Percentiles rank a stretch among this genome's conserved stretches.
These are phyloP conservation scores for Trachelus stipa DNA, from an alignment of 2,888 invertebrate genomes.

Conservation along the genomic window DNA sequence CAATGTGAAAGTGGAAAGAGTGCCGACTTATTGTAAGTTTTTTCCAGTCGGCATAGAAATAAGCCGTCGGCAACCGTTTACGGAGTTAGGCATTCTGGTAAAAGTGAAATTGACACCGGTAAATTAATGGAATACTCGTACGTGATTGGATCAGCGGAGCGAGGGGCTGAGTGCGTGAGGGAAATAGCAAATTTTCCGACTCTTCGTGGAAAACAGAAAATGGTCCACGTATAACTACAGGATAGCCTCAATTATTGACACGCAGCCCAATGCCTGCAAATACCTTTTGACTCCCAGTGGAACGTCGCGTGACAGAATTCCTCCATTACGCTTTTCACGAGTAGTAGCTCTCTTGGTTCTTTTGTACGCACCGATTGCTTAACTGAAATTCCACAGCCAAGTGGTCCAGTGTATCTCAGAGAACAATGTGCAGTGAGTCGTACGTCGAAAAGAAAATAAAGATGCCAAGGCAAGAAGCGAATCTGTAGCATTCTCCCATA, in stretches of 20 bases:
- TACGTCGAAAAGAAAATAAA: too few species aligned
- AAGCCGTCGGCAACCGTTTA: neutral
- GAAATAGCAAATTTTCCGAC: conserved; percentile 27
- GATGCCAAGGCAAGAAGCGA: too few species aligned
- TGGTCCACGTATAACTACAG: neutral
- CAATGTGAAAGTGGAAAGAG: neutral
- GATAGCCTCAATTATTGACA: neutral
- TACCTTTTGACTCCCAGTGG: neutral
- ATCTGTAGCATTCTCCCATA: too few species aligned
- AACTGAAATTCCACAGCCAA: too few species aligned
- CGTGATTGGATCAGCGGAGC: conserved; percentile 42
- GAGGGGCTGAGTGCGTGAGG: conserved; percentile 39
- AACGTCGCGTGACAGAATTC: neutral
- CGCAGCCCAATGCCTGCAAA: neutral
- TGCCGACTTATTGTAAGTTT: neutral
- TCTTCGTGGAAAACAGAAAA: neutral
- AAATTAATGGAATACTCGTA: conserved; percentile 47
- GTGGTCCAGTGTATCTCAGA: too few species aligned
- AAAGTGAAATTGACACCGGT: conserved; percentile 33
- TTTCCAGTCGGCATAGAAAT: neutral
- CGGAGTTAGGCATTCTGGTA: neutral
- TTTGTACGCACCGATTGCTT: too few species aligned
- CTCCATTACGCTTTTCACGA: neutral
- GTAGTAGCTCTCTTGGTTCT: neutral
- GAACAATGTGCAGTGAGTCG: too few species aligned